Base-by-base conservation (phyloP, 2,797 vertebrate species). In the Botia almorhae region DNA sequence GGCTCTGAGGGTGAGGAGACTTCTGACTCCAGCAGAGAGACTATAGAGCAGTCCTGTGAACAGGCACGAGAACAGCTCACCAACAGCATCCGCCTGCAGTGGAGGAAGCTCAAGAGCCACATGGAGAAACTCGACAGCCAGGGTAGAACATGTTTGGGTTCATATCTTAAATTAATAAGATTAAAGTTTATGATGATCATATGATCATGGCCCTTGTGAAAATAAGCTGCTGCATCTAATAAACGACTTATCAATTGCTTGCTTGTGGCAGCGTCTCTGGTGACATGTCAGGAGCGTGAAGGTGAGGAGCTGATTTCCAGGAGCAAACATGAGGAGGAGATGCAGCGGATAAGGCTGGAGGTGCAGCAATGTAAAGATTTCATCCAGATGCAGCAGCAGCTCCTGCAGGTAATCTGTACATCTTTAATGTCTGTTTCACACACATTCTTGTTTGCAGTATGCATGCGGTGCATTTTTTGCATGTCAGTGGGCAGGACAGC, bases 11-110 rank as follows among this genome's bases (percentile, higher is more conserved):
- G 86, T 6, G 97, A 98, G 43, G 96, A 96, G 70, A 29, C 60
- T 0, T 93, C 89, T 1, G 95, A 98, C 70, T 84, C 89, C 10
- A 96, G 94, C 87, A 95, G 95, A 84, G 98, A 97, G 83, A 92
- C 90, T 53, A 93, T 96, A 90, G 97, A 98, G 89, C 95, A 96
- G 33, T 96, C 96, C 0, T 99, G 97, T 90, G 97, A 97, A 81
- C 94, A 94, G 4, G 98, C 95, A 2, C 90, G 96, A 53, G 97
- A 99, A 69, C 96, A 98, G 86, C 96, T 99, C 73, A 96, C 96
- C 70, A 97, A 97, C 89, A 98, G 97, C 93, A 98, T 99, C 87
- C 95, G 98, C 2, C 96, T 95, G 82, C 97, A 99, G 84, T 99
- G 98, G 98, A 95, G 97, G 81, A 97, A 95, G 89, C 88, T 99